Percentiles rank a stretch among this genome's conserved stretches.
Evolutionary conservation across 1,140 invertebrate species (phyloP).

Genomic region (Acyrthosiphon pisum): DNA sequence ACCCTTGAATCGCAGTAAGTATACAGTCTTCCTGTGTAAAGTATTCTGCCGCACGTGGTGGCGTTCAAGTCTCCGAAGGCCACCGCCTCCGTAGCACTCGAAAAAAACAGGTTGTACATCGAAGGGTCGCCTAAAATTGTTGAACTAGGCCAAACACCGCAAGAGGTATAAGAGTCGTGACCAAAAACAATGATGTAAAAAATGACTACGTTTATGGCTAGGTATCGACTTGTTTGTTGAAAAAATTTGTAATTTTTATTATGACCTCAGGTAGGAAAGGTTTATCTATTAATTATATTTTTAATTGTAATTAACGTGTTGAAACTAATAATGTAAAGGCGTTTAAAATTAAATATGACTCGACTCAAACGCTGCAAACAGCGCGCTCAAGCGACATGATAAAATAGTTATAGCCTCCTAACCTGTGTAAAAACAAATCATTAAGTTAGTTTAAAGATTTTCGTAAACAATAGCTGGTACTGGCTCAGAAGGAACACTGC

Average conservation of each 20-base stretch:
- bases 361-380: background rate
- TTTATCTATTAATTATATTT: background rate
- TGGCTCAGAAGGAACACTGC: background rate
- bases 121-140: slow-evolving; percentile 42
- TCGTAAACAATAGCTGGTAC: background rate
- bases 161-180: background rate
- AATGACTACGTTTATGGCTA: background rate
- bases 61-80: slow-evolving; percentile 56
- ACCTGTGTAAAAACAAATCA: background rate
- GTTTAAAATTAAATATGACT: background rate
- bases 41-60: slow-evolving; percentile 9
- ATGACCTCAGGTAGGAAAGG: no score
- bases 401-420: background rate
- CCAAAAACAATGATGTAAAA: background rate
- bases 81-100: background rate
- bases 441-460: background rate
- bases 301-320: background rate
- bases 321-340: background rate
- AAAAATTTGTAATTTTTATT: background rate
- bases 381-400: background rate
- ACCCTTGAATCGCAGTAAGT: background rate
- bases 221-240: background rate
- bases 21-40: background rate
- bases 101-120: slow-evolving; percentile 24
- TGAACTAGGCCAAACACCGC: background rate